Evolutionary conservation across 2,888 invertebrate genomes (phyloP), one percentile per base, ranked within the genome.

Genomic region (Laspeyria flexula): DNA sequence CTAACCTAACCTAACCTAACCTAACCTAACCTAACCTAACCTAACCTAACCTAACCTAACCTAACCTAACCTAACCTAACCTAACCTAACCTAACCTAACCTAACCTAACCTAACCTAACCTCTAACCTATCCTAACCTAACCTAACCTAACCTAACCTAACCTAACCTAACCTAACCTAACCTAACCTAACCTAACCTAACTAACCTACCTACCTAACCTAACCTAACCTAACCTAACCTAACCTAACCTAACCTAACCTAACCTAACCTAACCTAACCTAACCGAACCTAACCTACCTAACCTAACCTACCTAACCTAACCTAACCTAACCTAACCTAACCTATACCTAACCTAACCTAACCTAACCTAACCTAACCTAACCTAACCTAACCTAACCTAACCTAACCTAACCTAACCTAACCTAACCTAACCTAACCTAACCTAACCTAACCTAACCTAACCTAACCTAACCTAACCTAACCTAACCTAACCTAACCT

Each of bases 361-460:
- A 52, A 58, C 58, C 53, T 54, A 58, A 54, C 58, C 57, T 58
- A 58, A 58, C 58, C 56, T 56, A 56, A 56, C 50, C 50, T 50
- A 56, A 56, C 56, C 56, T 56, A 56, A 56, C 56, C 55, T 51
- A 56, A 56, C 46, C 43, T 50, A 56, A 58, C 57, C 53, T 53
- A 43, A 43, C 37, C 37, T 37, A 50, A 50, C 53, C 49, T 53
- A 49, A 49, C 42, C 47, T 43, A 57, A 57, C 52, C 51, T 48
- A 55, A 55, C 46, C 50, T 46, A 55, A 55, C 50, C 50, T 50
- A 50, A 50, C 46, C 55, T 46, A 55, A 55, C 55, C 55, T 50
- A 55, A 55, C 48, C 54, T 49, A 54, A 54, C 54, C 48, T 48
- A 54, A 46, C 47, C 47, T 37, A 53, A 50, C 49, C 54, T 52